A percentile compares a stretch with the other conserved stretches of the same genome.
Conservation (phyloP, 2,113 vertebrate species). For the Melanerpes aurifrons region DNA sequence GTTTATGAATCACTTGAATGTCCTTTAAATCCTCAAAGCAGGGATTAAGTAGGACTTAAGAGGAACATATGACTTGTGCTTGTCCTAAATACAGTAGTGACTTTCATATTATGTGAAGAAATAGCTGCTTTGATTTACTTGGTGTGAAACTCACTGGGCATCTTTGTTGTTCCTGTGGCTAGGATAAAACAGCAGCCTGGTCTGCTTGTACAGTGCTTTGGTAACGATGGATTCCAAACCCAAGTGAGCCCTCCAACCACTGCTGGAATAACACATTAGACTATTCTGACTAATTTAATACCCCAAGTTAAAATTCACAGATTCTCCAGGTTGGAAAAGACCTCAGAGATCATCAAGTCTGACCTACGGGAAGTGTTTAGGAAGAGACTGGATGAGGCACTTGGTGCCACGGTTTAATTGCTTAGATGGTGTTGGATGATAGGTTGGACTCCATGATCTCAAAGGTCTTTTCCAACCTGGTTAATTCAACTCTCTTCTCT, state of each 20-base stretch:
- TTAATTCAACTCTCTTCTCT: too few relatives aligned
- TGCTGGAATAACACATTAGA: neutral
- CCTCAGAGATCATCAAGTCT: too few relatives aligned
- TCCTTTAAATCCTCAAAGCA: constrained; percentile 54
- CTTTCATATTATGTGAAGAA: neutral
- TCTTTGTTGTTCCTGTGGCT: neutral
- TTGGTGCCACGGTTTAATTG: too few relatives aligned
- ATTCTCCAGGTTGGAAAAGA: neutral
- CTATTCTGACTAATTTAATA: neutral
- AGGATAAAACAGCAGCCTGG: neutral
- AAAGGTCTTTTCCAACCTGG: too few relatives aligned
- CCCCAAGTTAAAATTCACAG: neutral
- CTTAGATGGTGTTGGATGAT: too few relatives aligned
- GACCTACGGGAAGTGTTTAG: too few relatives aligned
- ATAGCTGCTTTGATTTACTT: neutral
- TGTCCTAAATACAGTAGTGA: constrained; percentile 47
- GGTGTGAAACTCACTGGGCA: neutral
- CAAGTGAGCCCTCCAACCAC: neutral
- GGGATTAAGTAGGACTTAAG: constrained; percentile 64
- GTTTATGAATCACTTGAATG: constrained; percentile 49
- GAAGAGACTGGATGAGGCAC: too few relatives aligned
- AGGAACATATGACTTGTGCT: constrained; percentile 50
- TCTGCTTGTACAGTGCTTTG: neutral
- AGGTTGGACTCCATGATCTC: too few relatives aligned
- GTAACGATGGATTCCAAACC: neutral